A percentile compares a stretch with the other conserved stretches of the same genome.
These are phyloP conservation scores for Trissoscelio sp. DNA, from an alignment of 2,888 invertebrate genomes.

Conservation along the genomic window DNA sequence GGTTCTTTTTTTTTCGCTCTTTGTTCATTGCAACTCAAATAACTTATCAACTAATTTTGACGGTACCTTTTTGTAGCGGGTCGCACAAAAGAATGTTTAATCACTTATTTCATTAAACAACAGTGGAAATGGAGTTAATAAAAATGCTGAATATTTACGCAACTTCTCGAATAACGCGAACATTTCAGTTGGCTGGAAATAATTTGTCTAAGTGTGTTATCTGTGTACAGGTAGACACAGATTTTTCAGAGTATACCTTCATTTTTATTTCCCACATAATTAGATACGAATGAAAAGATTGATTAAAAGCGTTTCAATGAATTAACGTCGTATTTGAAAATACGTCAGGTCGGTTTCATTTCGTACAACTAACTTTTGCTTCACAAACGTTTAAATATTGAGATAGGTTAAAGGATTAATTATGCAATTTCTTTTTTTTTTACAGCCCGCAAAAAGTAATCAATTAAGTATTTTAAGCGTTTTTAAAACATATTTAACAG, in stretches of 20 bases:
- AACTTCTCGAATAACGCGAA: conserved; percentile 36
- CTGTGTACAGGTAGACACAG: conserved; percentile 3
- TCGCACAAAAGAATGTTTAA: conserved; percentile 49
- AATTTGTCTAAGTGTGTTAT: conserved; percentile 48
- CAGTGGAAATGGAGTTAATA: conserved; percentile 47
- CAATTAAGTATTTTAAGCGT: no score
- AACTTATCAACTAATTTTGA: conserved; percentile 55
- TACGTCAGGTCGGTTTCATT: not conserved
- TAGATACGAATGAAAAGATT: not conserved
- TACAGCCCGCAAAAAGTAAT: not conserved
- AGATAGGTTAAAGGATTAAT: not conserved
- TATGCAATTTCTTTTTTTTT: not conserved
- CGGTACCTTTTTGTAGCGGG: conserved; percentile 38
- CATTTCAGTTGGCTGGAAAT: conserved; percentile 27
- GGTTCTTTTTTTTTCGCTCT: not conserved
- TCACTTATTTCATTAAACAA: conserved; percentile 58
- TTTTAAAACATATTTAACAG: no score
- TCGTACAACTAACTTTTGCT: not conserved
- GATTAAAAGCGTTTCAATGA: conserved; percentile 15
- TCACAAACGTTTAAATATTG: not conserved
- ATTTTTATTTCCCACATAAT: conserved; percentile 1
- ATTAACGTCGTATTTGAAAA: not conserved
- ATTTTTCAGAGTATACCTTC: not conserved
- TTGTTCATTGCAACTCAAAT: conserved; percentile 43
- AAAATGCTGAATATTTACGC: conserved; percentile 52